Percentiles rank a stretch among this genome's conserved stretches.
Evolutionary conservation across 2,113 vertebrate genomes (phyloP).

Genomic region (Paradoxurus hermaphroditus): DNA sequence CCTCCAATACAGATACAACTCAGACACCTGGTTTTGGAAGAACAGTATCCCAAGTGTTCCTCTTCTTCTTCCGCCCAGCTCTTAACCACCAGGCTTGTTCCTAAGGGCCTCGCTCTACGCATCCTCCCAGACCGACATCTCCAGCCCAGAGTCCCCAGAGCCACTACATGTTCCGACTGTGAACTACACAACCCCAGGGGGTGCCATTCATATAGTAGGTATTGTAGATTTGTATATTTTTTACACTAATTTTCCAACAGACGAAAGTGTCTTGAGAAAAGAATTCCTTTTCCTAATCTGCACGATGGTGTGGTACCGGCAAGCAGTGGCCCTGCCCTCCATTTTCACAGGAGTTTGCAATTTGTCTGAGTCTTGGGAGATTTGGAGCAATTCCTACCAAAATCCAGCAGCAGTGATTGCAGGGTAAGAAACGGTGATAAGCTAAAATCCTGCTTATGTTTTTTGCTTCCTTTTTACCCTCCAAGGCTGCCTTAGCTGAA

Average conservation of each 20-base stretch:
- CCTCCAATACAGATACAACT: background rate
- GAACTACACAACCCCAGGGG: background rate
- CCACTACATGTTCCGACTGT: background rate
- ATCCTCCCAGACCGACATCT: background rate
- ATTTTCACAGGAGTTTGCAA: background rate
- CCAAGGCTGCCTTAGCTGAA: background rate
- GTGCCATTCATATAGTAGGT: background rate
- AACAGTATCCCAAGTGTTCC: background rate
- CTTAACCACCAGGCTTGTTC: background rate
- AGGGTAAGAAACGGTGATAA: background rate
- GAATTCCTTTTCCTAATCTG: background rate
- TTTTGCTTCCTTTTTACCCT: background rate
- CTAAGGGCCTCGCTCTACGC: background rate
- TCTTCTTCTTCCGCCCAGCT: background rate
- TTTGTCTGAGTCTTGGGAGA: background rate
- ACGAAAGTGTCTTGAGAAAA: background rate
- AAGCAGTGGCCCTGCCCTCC: background rate
- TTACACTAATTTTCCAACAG: background rate
- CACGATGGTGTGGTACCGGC: background rate
- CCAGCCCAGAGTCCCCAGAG: background rate
- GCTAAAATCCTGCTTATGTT: background rate
- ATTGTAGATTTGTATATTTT: background rate
- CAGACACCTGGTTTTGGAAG: background rate
- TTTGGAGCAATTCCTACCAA: background rate
- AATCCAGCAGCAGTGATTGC: background rate